phyloP scores from a whole-genome alignment of 2,888 invertebrate species.

The Endotricha flammealis region DNA sequence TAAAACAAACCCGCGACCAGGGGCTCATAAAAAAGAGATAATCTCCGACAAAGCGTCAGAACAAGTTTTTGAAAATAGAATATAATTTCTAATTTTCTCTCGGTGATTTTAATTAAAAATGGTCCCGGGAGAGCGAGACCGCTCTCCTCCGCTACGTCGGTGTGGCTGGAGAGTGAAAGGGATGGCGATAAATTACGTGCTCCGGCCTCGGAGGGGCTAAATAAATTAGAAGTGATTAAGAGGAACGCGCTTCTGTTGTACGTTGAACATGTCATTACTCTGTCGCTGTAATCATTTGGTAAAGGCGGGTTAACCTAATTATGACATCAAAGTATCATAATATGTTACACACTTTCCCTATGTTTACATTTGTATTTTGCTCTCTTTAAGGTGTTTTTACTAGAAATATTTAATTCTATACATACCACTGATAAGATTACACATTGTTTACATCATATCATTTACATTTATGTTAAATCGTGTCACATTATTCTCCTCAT shows the following conservation, averaged over 20 bases:
- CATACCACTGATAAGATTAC: no score
- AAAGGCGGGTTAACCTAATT: constrained; percentile 20
- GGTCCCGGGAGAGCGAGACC: constrained; percentile 69
- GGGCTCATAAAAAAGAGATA: constrained; percentile 77
- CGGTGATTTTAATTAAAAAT: constrained; percentile 78
- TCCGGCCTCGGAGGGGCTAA: constrained; percentile 69
- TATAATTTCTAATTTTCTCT: constrained; percentile 78
- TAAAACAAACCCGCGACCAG: constrained; percentile 70
- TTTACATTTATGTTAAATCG: no score
- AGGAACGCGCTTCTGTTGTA: constrained; percentile 68
- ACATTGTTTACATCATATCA: no score
- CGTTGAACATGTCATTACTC: constrained; percentile 57
- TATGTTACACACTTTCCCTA: no score
- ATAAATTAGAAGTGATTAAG: constrained; percentile 79
- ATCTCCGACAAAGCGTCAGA: constrained; percentile 75
- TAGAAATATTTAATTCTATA: no score
- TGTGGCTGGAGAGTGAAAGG: constrained; percentile 52
- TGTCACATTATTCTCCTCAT: no score
- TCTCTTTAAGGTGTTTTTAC: no score
- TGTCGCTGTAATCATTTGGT: constrained; percentile 44
- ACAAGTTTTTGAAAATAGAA: constrained; percentile 78
- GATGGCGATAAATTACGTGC: constrained; percentile 68
- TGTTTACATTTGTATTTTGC: no score
- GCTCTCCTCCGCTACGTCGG: constrained; percentile 38
- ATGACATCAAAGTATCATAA: constrained; percentile 17